These are phyloP conservation scores for Euschistus heros DNA, from an alignment of 1,140 invertebrate species.

Conservation along the genomic window DNA sequence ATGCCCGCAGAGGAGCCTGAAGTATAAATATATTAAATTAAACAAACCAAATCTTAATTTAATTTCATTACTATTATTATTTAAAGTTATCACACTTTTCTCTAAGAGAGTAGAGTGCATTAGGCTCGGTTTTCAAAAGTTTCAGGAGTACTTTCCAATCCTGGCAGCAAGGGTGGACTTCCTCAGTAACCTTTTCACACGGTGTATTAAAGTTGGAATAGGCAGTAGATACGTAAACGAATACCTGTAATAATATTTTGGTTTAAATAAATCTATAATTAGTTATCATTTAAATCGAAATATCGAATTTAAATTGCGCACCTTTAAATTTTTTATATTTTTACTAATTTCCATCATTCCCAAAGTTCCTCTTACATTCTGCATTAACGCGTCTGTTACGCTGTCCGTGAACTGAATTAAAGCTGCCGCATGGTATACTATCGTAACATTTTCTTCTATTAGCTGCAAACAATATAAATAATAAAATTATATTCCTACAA, in stretches of 20 bases:
- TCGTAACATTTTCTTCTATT: not conserved
- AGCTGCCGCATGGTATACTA: not conserved
- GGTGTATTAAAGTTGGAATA: not conserved
- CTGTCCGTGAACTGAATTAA: not conserved
- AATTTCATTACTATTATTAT: no score
- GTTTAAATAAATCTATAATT: not conserved
- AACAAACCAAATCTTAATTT: no score
- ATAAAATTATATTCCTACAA: no score
- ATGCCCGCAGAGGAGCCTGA: no score
- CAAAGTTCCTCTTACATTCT: not conserved
- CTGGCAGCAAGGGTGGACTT: not conserved
- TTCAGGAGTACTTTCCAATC: not conserved
- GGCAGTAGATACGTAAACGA: not conserved
- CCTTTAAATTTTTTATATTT: no score
- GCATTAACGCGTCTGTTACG: not conserved
- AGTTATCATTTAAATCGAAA: no score
- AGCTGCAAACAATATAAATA: not conserved
- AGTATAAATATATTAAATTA: no score
- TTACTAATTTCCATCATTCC: no score
- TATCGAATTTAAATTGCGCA: no score
- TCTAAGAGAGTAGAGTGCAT: not conserved
- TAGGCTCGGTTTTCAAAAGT: not conserved
- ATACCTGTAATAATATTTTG: not conserved
- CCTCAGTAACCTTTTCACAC: not conserved
- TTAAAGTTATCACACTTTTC: not conserved